Percentiles rank a stretch among this genome's conserved stretches.
phyloP scores from a whole-genome alignment of 2,888 invertebrate genomes.

The Melangyna quadrimaculata region DNA sequence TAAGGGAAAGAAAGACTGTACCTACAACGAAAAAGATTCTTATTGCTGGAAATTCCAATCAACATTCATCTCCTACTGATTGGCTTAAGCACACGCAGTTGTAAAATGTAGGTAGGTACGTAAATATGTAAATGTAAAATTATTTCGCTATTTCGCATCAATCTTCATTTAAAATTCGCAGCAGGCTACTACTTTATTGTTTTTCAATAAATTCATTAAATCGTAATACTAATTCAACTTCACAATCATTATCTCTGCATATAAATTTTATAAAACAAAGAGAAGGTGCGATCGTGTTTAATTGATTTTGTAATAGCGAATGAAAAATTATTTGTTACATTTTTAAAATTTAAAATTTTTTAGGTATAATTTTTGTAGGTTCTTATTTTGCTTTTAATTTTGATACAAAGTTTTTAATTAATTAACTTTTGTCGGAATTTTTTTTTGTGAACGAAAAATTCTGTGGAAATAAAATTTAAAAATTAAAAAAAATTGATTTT shows the following conservation, averaged over 20 bases:
- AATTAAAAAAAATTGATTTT: too few species aligned
- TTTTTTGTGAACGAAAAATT: too few species aligned
- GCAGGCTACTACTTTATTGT: conserved; percentile 65
- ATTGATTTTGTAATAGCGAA: neutral
- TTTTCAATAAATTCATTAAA: conserved; percentile 69
- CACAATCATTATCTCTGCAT: conserved; percentile 7
- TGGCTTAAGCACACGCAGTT: neutral
- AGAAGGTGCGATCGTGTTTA: neutral
- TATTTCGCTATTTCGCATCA: conserved; percentile 24
- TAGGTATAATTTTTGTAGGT: too few species aligned
- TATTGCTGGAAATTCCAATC: neutral
- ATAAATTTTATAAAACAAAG: neutral
- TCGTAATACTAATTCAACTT: conserved; percentile 57
- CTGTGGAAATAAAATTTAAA: too few species aligned
- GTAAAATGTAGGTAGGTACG: neutral
- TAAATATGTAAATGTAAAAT: neutral
- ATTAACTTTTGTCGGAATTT: too few species aligned
- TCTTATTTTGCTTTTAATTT: too few species aligned
- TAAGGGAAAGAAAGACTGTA: neutral
- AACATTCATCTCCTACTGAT: neutral
- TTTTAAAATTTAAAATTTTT: too few species aligned
- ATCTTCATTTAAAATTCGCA: conserved; percentile 70
- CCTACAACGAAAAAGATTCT: neutral
- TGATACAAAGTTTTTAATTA: too few species aligned
- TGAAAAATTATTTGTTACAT: neutral